Conservation (phyloP, 2,113 vertebrate genomes). For the Tympanuchus pallidicinctus region DNA sequence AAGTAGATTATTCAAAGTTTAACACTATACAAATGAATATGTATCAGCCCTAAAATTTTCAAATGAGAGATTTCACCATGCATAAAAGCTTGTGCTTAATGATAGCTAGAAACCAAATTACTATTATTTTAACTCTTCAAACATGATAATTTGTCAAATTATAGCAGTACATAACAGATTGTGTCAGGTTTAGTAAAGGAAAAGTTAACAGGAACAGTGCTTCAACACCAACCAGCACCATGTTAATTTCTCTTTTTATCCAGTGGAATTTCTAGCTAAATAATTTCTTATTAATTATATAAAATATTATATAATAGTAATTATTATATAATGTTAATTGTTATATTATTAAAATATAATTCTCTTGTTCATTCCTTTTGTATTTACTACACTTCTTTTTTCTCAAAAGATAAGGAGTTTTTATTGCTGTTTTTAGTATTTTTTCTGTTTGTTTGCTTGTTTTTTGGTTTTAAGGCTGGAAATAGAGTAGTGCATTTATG, state of each 20-base stretch:
- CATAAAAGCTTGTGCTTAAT: not conserved
- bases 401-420: not conserved
- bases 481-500: not conserved
- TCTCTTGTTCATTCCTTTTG: not conserved
- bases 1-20: not conserved
- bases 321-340: too few species aligned
- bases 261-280: not conserved
- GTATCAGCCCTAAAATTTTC: not conserved
- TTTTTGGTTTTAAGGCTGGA: not conserved
- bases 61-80: not conserved
- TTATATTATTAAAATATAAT: not conserved
- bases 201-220: not conserved
- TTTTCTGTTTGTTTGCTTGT: not conserved
- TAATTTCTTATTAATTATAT: not conserved
- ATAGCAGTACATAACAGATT: not conserved
- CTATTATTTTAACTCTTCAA: not conserved
- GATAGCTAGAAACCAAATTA: not conserved
- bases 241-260: constrained; percentile 17
- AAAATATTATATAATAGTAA: too few species aligned
- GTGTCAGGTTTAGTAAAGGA: not conserved
- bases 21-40: not conserved
- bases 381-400: not conserved
- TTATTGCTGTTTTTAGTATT: not conserved
- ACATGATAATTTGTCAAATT: not conserved
- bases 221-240: not conserved